A percentile compares a stretch with the other conserved stretches of the same genome.
These are phyloP conservation scores for Gambelia wislizenii DNA, from an alignment of 2,797 vertebrate genomes.

Conservation along the genomic window DNA sequence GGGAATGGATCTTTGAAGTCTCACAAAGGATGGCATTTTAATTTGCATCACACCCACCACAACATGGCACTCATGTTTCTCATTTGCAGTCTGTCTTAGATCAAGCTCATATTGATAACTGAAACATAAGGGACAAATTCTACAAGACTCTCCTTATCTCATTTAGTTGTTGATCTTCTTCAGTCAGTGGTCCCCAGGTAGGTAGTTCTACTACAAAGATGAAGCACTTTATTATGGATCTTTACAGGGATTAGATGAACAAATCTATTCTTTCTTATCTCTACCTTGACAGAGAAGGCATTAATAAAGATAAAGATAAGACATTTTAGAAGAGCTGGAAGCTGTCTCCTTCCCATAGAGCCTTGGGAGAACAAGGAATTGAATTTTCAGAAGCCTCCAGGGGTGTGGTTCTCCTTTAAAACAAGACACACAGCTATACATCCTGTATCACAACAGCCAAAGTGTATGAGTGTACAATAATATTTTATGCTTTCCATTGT, in stretches of 20 bases:
- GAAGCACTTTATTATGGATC: not conserved
- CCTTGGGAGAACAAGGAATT: not conserved
- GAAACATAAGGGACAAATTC: conserved; percentile 12
- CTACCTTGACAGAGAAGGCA: not conserved
- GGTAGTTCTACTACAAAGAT: not conserved
- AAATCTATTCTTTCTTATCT: not conserved
- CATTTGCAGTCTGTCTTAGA: conserved; percentile 23
- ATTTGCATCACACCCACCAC: conserved; percentile 26
- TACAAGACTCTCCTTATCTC: not conserved
- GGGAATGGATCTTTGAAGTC: conserved; percentile 35
- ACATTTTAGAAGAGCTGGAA: not conserved
- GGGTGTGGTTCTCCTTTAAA: not conserved
- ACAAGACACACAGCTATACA: not conserved
- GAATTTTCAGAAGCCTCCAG: too few relatives aligned
- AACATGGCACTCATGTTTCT: conserved; percentile 32
- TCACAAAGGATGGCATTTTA: conserved; percentile 44
- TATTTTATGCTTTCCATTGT: not conserved
- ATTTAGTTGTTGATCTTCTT: not conserved
- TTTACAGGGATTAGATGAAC: not conserved
- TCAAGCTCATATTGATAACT: conserved; percentile 22
- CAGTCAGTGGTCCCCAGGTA: not conserved
- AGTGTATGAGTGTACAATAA: not conserved
- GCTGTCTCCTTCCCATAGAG: not conserved
- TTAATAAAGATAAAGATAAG: too few relatives aligned
- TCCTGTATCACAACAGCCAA: not conserved